Evolutionary conservation across 2,113 vertebrate species (phyloP), one percentile per base, ranked within the genome.

Genomic region (Dunckerocampus dactyliophorus): DNA sequence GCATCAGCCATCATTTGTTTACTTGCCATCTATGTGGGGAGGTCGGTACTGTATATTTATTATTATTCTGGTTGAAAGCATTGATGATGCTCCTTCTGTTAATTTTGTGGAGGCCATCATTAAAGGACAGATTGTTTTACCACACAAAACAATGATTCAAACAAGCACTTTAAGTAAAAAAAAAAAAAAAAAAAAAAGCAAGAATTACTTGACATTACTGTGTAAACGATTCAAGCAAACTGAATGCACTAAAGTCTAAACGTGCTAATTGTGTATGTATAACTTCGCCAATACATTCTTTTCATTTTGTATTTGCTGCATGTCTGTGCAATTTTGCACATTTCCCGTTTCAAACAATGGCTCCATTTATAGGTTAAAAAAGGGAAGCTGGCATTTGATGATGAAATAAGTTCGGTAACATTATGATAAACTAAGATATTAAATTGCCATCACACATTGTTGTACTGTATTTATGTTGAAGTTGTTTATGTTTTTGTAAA

Each of bases 141-240:
- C 15, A 48, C 6, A 7, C 16, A 0, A 22, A 47, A 21, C 3
- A 45, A 24, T 34, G 8, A 58, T 59, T 54, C 14, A 57, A 21
- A 61, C 48, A 12, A 70, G 80, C 84, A 85, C 74, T 83, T 82
- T 82, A 85, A 52, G 45, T 51, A 1, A 1, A 34, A 34, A 34
- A 34, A 37, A 17, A 59, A 56, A 1, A 1, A 34, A 34, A 34
- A 34, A 31, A n/a, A 56, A 54, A 16, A 52, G 39, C 31, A 42
- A 56, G 55, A 24, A 47, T 34, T 64, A 67, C 57, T 73, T 69
- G 58, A 65, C 16, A 7, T 67, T 3, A 55, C 16, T 59, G 22
- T 31, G 24, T 28, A 21, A 13, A 39, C 48, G 15, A 62, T 43
- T 60, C 8, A 47, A 10, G 21, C 50, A 9, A 43, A 7, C 28